Conservation (phyloP, 2,888 invertebrate species). For the Chrysolina oricalcia region DNA sequence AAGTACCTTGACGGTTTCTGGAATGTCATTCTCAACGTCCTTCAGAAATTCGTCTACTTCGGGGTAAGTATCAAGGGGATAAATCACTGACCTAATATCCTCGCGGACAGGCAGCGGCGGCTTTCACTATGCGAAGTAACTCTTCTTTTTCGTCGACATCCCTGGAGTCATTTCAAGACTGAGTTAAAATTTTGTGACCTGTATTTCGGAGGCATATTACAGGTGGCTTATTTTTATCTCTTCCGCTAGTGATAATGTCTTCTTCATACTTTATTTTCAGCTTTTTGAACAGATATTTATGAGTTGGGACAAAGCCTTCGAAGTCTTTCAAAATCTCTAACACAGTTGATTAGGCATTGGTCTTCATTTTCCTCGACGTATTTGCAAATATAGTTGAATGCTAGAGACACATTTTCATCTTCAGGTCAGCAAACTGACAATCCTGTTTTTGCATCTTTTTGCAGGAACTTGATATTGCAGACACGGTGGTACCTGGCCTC, state of each 20-base stretch:
- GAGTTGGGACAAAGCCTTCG: constrained; percentile 38
- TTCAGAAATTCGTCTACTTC: no score
- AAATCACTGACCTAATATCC: constrained; percentile 39
- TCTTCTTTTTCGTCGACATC: no score
- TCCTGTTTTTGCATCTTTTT: no score
- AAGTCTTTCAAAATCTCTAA: no score
- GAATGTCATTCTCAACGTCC: constrained; percentile 33
- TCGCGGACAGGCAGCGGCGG: constrained; percentile 38
- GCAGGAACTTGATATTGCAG: constrained; percentile 33
- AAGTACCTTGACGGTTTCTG: constrained; percentile 30
- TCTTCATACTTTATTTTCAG: constrained; percentile 36
- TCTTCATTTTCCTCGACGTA: constrained; percentile 38
- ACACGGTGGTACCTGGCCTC: no score
- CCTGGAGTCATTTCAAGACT: constrained; percentile 30
- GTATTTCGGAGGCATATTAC: no score
- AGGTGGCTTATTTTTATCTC: constrained; percentile 29
- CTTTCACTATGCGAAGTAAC: no score
- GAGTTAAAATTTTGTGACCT: no score
- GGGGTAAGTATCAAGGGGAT: constrained; percentile 37
- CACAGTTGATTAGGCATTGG: constrained; percentile 37
- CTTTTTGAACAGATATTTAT: constrained; percentile 34
- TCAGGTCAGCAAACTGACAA: constrained; percentile 15
- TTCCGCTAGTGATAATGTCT: constrained; percentile 31
- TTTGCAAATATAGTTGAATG: constrained; percentile 36
- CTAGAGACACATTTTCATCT: no score